Evolutionary conservation across 1,140 invertebrate species (phyloP), one percentile per base, ranked within the genome.

Genomic region (Achroia grisella): DNA sequence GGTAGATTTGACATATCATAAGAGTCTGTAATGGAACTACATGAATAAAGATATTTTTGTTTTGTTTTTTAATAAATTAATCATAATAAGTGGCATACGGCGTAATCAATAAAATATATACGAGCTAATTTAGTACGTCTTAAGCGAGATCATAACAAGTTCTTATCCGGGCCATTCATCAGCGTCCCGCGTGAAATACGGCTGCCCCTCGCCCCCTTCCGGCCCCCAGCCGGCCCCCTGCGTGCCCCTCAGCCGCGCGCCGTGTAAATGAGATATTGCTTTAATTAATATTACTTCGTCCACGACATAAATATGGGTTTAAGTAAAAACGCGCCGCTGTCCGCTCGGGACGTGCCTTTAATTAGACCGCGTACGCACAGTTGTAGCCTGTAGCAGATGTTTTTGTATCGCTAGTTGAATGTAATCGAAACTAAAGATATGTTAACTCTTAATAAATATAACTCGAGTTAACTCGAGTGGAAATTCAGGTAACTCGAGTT

Each of bases 261-360:
- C 27, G 5, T 39, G 27, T 49, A 45, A 41, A 62, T 71, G 64
- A 68, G 59, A 62, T 55, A 71, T 69, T 41, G 58, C 65, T 56
- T 61, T 69, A 66, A 69, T 72, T 69, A 71, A 68, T 71, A 65
- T 63, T 53, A 46, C 52, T 56, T 55, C 52, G 48, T 44, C 40
- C 30, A 39, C 32, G 32, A 49, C 46, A 56, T 59, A 62, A 61
- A 46, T 47, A 35, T 39, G 44, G 30, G 4, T 14, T 23, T 23
- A 23, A 23, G 17, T 23, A 23, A 23, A 23, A 23, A 23, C 35
- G 14, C 8, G 6, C 34, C 17, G 3, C 14, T 8, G 35, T 3
- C 35, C 12, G 14, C 15, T 13, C 2, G 9, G 9, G 14, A 37
- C 12, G 17, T 9, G 8, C 13, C 10, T 37, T 17, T 37, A 35